phyloP scores from a whole-genome alignment of 2,888 invertebrate genomes.

The Callyntrura guangdongensis region DNA sequence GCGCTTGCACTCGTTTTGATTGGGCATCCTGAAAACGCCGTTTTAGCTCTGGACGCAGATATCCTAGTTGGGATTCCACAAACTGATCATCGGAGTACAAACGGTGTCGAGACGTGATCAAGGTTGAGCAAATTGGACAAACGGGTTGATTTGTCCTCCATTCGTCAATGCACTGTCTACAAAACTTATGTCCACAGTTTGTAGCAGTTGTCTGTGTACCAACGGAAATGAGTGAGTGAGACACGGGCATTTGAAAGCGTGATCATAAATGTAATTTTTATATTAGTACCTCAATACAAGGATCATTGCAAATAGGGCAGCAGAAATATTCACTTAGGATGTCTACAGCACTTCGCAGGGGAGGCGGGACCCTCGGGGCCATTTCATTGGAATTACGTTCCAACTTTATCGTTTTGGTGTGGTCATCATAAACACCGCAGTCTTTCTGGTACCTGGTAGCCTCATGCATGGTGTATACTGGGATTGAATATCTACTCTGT shows the following conservation, averaged over 20 bases:
- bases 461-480: not conserved
- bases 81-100: slow-evolving; percentile 67
- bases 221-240: not conserved
- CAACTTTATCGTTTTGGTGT: not conserved
- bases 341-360: not conserved
- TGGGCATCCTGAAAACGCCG: slow-evolving; percentile 50
- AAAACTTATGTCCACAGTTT: slow-evolving; percentile 78
- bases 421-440: not conserved
- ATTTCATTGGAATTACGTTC: not conserved
- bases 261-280: too few relatives aligned
- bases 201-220: slow-evolving; percentile 57
- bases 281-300: slow-evolving; percentile 63
- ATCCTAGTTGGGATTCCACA: slow-evolving; percentile 58
- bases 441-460: not conserved
- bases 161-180: slow-evolving; percentile 58
- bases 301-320: slow-evolving; percentile 71
- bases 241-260: too few relatives aligned
- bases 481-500: slow-evolving; percentile 11
- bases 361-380: not conserved
- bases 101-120: slow-evolving; percentile 57
- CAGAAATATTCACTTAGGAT: slow-evolving; percentile 41
- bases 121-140: slow-evolving; percentile 72
- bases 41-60: not conserved
- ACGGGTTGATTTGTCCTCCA: slow-evolving; percentile 52
- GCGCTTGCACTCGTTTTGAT: not conserved